Percentiles rank a stretch among this genome's conserved stretches.
phyloP scores from a whole-genome alignment of 64 coral and sea anemone species.

The Orbicella faveolata region DNA sequence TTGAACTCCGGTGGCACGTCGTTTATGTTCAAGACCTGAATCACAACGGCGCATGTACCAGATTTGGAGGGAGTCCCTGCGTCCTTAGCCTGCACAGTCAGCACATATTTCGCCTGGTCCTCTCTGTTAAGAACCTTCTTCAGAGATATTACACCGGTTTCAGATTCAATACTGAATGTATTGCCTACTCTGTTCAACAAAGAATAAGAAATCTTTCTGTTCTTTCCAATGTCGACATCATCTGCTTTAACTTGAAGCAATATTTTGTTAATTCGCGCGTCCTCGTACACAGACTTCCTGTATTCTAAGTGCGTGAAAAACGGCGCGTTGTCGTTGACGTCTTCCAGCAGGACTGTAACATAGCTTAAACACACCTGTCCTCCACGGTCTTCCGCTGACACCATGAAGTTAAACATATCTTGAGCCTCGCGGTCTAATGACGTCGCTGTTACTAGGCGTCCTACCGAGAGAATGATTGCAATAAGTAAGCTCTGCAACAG shows the following conservation, averaged over 20 bases:
- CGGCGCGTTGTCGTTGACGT: conserved; percentile 90
- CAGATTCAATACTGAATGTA: conserved; percentile 72
- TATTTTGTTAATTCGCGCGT: conserved; percentile 68
- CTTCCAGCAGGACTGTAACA: conserved; percentile 74
- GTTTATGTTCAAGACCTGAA: conserved; percentile 86
- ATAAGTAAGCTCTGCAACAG: neutral
- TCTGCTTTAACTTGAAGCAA: conserved; percentile 86
- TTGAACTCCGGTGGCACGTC: conserved; percentile 82
- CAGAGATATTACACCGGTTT: conserved; percentile 79
- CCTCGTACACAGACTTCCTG: conserved; percentile 76
- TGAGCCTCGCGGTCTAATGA: conserved; percentile 72
- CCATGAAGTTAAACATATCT: conserved; percentile 83
- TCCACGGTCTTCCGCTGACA: conserved; percentile 87
- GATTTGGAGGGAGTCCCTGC: conserved; percentile 48
- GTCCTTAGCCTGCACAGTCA: conserved; percentile 67
- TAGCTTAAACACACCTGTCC: conserved; percentile 80
- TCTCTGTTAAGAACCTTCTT: conserved; percentile 79
- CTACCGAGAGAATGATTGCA: conserved; percentile 2
- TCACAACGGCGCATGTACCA: conserved; percentile 39
- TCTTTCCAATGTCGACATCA: conserved; percentile 74
- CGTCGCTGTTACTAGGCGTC: conserved; percentile 47
- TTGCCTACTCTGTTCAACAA: conserved; percentile 48
- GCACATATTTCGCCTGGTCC: conserved; percentile 49
- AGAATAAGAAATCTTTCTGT: conserved; percentile 78
- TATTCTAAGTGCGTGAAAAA: conserved; percentile 71